These are phyloP conservation scores for Mormyrus hasselquistii DNA, from an alignment of 2,797 vertebrate species.

Conservation along the genomic window DNA sequence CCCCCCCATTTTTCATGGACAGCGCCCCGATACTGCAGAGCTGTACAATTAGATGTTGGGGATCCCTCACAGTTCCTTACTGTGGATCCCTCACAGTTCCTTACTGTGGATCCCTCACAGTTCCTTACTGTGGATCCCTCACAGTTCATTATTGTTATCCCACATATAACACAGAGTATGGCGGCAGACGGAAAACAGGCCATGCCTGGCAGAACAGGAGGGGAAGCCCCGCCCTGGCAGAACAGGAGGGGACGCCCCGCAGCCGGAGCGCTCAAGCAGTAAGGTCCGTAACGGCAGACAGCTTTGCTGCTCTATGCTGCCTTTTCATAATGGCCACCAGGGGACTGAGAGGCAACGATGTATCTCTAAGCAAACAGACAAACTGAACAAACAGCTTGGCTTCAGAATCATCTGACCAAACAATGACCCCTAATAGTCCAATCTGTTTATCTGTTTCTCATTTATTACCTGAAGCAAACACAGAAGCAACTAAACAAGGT, in stretches of 20 bases:
- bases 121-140: no score
- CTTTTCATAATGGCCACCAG: not conserved
- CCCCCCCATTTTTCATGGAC: not conserved
- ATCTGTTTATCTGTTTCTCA: not conserved
- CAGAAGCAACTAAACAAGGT: not conserved
- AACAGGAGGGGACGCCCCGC: not conserved
- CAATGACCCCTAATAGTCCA: not conserved
- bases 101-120: no score
- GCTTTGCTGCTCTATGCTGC: not conserved
- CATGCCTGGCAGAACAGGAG: no score
- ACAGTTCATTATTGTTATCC: not conserved
- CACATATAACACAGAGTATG: not conserved
- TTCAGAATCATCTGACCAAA: not conserved
- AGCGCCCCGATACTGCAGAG: not conserved
- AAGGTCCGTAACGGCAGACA: not conserved
- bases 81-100: no score
- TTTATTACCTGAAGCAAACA: not conserved
- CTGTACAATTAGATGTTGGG: not conserved
- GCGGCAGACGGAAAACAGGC: not conserved
- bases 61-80: not conserved
- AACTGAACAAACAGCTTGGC: not conserved
- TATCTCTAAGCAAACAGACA: not conserved
- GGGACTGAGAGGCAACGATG: not conserved
- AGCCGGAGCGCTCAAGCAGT: not conserved
- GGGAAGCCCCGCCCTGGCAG: no score